These are phyloP conservation scores for Phenganax stokvisi DNA, from an alignment of 92 coral and sea anemone species.

Conservation along the genomic window DNA sequence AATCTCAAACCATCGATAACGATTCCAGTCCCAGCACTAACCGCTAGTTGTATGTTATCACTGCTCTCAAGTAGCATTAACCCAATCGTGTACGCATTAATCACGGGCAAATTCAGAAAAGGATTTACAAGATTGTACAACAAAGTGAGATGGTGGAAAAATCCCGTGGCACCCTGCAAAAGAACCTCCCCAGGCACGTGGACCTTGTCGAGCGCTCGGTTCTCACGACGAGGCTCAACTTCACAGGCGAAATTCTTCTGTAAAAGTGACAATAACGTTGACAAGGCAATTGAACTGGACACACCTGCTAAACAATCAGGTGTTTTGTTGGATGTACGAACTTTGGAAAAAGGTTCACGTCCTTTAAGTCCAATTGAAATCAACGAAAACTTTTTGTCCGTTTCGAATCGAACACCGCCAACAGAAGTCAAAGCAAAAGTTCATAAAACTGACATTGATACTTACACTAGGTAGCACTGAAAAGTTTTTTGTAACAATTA, in stretches of 20 bases:
- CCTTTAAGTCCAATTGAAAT: conserved; percentile 19
- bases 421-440: conserved; percentile 1
- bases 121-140: conserved; percentile 67
- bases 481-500: neutral
- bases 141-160: conserved; percentile 50
- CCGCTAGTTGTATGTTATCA: conserved; percentile 60
- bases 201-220: conserved; percentile 64
- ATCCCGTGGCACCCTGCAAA: conserved; percentile 25
- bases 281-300: conserved; percentile 21
- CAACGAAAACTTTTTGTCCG: conserved; percentile 1
- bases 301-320: conserved; percentile 13
- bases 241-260: conserved; percentile 22
- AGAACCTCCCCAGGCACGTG: conserved; percentile 45
- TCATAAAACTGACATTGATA: neutral
- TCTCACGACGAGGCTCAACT: conserved; percentile 50
- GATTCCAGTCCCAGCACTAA: conserved; percentile 48
- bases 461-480: neutral
- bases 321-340: conserved; percentile 27
- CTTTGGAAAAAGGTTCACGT: conserved; percentile 17
- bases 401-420: conserved; percentile 14
- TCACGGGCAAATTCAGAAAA: conserved; percentile 77
- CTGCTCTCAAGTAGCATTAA: conserved; percentile 72
- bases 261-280: conserved; percentile 23
- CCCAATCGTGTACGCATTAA: conserved; percentile 82
- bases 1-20: conserved; percentile 46